Percentiles rank a stretch among this genome's conserved stretches.
Conservation (phyloP, 64 coral and sea anemone genomes). For the Montipora efflorescens region DNA sequence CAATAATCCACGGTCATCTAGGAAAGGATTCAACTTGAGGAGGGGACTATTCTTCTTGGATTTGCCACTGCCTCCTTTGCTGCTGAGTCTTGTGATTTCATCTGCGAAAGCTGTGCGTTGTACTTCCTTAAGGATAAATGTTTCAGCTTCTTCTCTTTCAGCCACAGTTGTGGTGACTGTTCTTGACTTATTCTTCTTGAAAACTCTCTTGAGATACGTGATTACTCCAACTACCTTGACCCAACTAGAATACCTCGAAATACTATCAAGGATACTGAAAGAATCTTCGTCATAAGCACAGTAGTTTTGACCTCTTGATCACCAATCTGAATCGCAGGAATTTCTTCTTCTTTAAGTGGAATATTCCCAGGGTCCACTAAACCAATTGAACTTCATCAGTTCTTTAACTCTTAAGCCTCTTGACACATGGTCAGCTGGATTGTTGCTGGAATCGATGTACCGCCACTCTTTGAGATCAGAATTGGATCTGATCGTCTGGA, state of each 20-base stretch:
- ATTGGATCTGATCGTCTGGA: constrained; percentile 15
- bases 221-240: neutral
- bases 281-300: neutral
- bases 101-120: constrained; percentile 10
- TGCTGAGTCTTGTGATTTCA: constrained; percentile 19
- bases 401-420: constrained; percentile 23
- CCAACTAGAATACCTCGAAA: neutral
- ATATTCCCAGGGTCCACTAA: constrained; percentile 30
- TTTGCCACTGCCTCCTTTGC: constrained; percentile 6
- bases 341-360: neutral
- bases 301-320: constrained; percentile 19
- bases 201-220: neutral
- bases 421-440: constrained; percentile 30
- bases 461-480: constrained; percentile 39
- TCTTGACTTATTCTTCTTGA: constrained; percentile 3
- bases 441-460: constrained; percentile 21
- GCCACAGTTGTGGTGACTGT: neutral
- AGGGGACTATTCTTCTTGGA: neutral
- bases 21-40: constrained; percentile 28
- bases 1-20: constrained; percentile 26
- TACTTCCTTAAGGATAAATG: neutral
- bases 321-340: neutral
- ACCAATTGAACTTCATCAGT: constrained; percentile 36
- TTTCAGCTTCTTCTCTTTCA: constrained; percentile 20
- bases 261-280: neutral